phyloP scores from a whole-genome alignment of 2,113 vertebrate genomes.

The Muntiacus reevesi region DNA sequence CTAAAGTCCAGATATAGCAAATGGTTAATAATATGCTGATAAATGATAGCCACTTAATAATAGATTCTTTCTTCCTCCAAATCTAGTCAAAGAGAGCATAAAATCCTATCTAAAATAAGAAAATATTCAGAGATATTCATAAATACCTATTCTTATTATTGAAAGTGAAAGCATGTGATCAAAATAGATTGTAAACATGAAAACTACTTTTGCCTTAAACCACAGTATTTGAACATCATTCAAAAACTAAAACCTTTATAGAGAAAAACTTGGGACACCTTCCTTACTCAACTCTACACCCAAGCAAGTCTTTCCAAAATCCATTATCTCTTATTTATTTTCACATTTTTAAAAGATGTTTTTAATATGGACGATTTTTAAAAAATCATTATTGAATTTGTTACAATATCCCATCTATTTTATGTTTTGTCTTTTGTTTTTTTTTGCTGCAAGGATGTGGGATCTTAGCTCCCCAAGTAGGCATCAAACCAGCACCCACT shows the following conservation, averaged over 20 bases:
- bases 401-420: neutral
- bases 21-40: neutral
- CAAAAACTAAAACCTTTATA: neutral
- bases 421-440: neutral
- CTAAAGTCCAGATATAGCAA: neutral
- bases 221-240: neutral
- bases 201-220: neutral
- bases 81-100: neutral
- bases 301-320: neutral
- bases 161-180: neutral
- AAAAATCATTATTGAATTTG: neutral
- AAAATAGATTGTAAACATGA: neutral
- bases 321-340: neutral
- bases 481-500: neutral
- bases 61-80: neutral
- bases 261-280: neutral
- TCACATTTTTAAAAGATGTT: neutral
- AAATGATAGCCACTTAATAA: neutral
- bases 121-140: neutral
- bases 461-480: neutral
- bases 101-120: neutral
- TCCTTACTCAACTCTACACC: neutral
- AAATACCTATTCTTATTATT: neutral
- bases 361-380: accelerated
- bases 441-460: neutral